These are phyloP conservation scores for Pomatostomus ruficeps DNA, from an alignment of 2,113 vertebrate species.

Conservation along the genomic window DNA sequence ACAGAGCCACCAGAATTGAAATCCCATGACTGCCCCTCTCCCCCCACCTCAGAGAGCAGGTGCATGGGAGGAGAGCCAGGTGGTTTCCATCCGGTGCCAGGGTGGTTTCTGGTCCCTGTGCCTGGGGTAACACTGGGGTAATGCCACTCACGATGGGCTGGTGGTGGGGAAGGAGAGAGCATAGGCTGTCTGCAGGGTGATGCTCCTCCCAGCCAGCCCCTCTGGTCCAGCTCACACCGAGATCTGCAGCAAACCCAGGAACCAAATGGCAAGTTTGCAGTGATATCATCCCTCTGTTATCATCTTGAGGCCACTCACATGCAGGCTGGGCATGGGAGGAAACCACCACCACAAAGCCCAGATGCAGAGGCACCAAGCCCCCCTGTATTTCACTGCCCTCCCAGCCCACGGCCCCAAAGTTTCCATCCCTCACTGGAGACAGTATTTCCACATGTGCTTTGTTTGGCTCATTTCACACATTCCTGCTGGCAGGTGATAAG, in stretches of 20 bases:
- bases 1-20: not conserved
- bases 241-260: not conserved
- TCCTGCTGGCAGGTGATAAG: constrained; percentile 17
- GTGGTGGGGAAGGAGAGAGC: not conserved
- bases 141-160: rapidly evolving
- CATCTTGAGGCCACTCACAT: not conserved
- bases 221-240: rapidly evolving
- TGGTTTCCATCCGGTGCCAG: not conserved
- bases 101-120: not conserved
- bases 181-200: not conserved
- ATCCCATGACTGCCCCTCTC: rapidly evolving
- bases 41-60: not conserved
- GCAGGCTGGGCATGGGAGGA: not conserved
- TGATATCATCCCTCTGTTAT: rapidly evolving
- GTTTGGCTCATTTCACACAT: constrained; percentile 29
- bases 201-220: not conserved
- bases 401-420: not conserved
- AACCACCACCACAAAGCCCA: not conserved
- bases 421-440: not conserved
- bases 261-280: rapidly evolving
- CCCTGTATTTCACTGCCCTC: not conserved
- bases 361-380: not conserved
- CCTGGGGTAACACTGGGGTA: not conserved
- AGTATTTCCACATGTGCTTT: not conserved
- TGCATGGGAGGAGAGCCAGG: not conserved